Evolutionary conservation across 2,888 invertebrate genomes (phyloP), one percentile per base, ranked within the genome.

Genomic region (Vesta saturnalis): DNA sequence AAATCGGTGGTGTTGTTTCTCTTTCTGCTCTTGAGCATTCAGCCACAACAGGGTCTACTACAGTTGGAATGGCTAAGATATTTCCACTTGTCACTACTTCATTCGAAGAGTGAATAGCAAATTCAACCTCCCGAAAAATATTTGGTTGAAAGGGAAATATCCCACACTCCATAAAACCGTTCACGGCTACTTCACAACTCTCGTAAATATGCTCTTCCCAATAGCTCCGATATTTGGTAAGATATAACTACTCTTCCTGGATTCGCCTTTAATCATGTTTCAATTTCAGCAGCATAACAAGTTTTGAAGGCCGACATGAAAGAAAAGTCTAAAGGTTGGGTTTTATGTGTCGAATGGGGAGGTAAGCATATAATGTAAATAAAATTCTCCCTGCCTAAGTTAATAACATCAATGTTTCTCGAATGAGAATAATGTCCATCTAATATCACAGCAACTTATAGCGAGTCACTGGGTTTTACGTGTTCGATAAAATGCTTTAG

Each of bases 261-360:
- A 66, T 77, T 64, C n/a, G 63, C 62, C 35, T 64, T 68, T 10
- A 77, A 60, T 76, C 77, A 78, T 19, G 23, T 52, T 43, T 61
- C 52, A 15, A 76, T 71, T 71, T 77, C 73, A 52, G 74, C 69
- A 15, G 68, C 69, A 58, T 77, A 76, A 64, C 70, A 78, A 54
- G 65, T 66, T 47, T 73, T 76, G 35, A 78, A 61, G 5, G 75
- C 75, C 60, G 64, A 71, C 74, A 77, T 77, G 60, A 77, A 76
- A 43, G 69, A 57, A 10, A 77, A 71, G 66, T 72, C 70, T n/a
- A 72, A 65, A 14, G 76, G 75, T 60, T 60, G 56, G 46, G 80
- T 16, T 58, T 81, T 77, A 67, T 69, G 54, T 14, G 62, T 62
- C 22, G 62, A 59, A 67, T 69, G 62, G 14, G 69, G 70, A 15